A percentile compares a stretch with the other conserved stretches of the same genome.
These are phyloP conservation scores for Andricus quercusramuli DNA, from an alignment of 2,888 invertebrate genomes.

Conservation along the genomic window DNA sequence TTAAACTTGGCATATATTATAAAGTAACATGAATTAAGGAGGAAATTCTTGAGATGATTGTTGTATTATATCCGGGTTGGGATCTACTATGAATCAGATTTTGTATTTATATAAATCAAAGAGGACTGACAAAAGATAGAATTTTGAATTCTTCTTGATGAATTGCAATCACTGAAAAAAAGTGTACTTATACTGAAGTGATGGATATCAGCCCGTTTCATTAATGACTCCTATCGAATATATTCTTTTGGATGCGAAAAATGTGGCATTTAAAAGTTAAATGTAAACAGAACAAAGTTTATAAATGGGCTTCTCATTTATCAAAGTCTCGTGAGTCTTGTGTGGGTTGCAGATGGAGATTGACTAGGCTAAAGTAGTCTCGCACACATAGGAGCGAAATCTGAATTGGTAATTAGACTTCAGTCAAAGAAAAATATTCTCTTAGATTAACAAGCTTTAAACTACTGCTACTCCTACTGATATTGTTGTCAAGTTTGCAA, in stretches of 20 bases:
- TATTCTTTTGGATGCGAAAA: constrained; percentile 26
- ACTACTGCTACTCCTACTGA: constrained; percentile 9
- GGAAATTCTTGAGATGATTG: not conserved
- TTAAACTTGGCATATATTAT: not conserved
- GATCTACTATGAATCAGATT: not conserved
- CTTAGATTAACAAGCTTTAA: constrained; percentile 6
- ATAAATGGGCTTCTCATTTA: constrained; percentile 37
- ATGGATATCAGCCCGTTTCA: not conserved
- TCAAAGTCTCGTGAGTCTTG: constrained; percentile 26
- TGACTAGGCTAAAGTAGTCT: constrained; percentile 20
- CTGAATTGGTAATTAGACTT: constrained; percentile 40
- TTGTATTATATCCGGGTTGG: not conserved
- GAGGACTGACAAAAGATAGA: not conserved
- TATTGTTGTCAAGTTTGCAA: not conserved
- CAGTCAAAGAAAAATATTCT: constrained; percentile 32
- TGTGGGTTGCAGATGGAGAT: constrained; percentile 33
- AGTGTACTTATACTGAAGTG: not conserved
- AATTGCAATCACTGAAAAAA: constrained; percentile 1
- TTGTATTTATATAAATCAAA: not conserved
- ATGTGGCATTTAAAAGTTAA: constrained; percentile 33
- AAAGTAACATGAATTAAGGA: not conserved
- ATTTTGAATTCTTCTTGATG: not conserved
- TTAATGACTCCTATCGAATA: not conserved
- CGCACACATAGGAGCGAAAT: constrained; percentile 23
- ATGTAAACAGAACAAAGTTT: constrained; percentile 39